phyloP scores from a whole-genome alignment of 2,113 vertebrate species.

The Rhinolophus ferrumequinum region DNA sequence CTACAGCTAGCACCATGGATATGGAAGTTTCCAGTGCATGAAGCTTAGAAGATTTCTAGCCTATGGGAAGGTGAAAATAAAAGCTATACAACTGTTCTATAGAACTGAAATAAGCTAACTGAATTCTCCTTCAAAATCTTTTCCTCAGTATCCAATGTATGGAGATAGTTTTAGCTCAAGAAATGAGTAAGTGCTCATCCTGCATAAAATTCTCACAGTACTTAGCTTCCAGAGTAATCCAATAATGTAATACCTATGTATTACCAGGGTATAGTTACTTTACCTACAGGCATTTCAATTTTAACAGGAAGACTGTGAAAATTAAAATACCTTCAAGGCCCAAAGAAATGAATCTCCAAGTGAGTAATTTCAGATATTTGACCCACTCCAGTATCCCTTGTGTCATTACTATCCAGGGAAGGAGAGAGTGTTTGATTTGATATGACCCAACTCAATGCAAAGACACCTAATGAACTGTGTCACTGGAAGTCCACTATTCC shows the following conservation, averaged over 20 bases:
- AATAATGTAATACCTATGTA: background rate
- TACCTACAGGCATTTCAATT: constrained; percentile 26
- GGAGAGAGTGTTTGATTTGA: background rate
- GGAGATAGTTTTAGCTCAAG: background rate
- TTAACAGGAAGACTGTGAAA: constrained; percentile 32
- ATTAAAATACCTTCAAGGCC: background rate
- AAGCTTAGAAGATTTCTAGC: background rate
- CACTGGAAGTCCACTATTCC: background rate
- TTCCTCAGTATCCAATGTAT: background rate
- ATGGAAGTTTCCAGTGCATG: background rate
- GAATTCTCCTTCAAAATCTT: background rate
- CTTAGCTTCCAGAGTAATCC: background rate
- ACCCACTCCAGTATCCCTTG: background rate
- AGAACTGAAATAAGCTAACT: background rate
- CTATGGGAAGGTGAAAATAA: background rate
- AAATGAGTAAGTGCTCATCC: background rate
- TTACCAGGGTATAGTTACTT: constrained; percentile 21
- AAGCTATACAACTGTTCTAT: background rate
- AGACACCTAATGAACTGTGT: background rate
- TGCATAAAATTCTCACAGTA: background rate
- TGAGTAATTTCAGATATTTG: constrained; percentile 29
- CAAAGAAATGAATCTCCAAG: constrained; percentile 23
- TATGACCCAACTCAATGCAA: constrained; percentile 26
- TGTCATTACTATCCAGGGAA: background rate
- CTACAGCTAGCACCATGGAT: background rate